Conservation (phyloP, 2,113 vertebrate species). For the Fulica atra region DNA sequence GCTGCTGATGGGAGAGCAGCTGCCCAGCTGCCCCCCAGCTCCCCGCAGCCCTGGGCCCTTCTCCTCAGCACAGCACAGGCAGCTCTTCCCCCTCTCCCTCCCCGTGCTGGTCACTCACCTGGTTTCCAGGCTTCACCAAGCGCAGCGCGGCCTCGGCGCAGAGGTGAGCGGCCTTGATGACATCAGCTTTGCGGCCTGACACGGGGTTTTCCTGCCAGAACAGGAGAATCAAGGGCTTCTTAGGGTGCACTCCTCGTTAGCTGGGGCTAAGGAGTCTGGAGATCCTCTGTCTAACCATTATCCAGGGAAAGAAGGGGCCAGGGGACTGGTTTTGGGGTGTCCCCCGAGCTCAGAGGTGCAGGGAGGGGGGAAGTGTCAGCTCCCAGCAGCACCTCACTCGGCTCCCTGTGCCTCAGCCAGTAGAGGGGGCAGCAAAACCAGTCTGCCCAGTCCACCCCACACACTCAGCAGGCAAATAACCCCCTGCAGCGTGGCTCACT, state of each 20-base stretch:
- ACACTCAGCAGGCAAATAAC: too few species aligned
- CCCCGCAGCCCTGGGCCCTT: too few species aligned
- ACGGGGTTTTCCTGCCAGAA: conserved; percentile 85
- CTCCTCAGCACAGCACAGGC: neutral
- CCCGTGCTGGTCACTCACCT: conserved; percentile 73
- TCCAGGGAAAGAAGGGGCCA: neutral
- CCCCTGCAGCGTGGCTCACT: fast-evolving
- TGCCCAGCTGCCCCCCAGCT: too few species aligned
- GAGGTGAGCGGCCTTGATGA: conserved; percentile 92
- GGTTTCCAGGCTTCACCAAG: conserved; percentile 96
- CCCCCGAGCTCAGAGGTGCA: neutral
- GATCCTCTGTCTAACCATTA: neutral
- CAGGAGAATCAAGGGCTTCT: neutral
- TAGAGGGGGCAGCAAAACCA: neutral
- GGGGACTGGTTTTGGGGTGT: neutral
- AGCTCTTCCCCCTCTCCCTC: too few species aligned
- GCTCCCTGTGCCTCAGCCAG: neutral
- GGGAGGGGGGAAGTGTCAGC: neutral
- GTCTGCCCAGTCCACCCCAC: neutral
- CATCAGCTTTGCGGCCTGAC: conserved; percentile 93
- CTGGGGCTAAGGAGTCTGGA: neutral
- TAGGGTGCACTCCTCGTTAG: too few species aligned
- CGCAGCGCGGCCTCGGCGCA: conserved; percentile 95
- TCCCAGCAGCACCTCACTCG: neutral
- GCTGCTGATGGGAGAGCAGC: too few species aligned